phyloP scores from a whole-genome alignment of 1,140 invertebrate species.

The Heliothis virescens region DNA sequence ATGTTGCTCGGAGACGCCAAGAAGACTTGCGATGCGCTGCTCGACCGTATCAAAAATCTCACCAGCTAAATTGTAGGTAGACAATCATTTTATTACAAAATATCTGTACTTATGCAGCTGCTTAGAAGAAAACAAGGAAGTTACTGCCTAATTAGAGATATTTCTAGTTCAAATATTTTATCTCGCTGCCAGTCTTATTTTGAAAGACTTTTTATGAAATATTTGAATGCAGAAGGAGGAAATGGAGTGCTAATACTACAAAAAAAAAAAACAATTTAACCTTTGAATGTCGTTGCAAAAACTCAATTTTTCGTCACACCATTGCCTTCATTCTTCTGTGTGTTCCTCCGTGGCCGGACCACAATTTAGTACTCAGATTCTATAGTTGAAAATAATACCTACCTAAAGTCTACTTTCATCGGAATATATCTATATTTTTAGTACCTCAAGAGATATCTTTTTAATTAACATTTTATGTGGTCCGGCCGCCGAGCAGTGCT shows the following conservation, averaged over 20 bases:
- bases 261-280: background rate
- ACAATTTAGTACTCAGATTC: too few relatives aligned
- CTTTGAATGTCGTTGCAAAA: background rate
- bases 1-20: slow-evolving; percentile 98
- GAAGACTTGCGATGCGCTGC: slow-evolving; percentile 94
- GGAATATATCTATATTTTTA: too few relatives aligned
- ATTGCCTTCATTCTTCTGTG: background rate
- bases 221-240: background rate
- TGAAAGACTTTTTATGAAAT: background rate
- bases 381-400: too few relatives aligned
- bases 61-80: slow-evolving; percentile 57
- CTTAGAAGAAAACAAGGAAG: background rate
- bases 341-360: too few relatives aligned
- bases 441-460: too few relatives aligned
- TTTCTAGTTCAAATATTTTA: background rate
- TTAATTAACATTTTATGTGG: too few relatives aligned
- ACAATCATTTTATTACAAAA: background rate
- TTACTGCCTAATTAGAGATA: background rate
- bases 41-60: slow-evolving; percentile 89
- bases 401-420: too few relatives aligned
- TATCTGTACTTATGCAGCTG: slow-evolving; percentile 6
- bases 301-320: background rate
- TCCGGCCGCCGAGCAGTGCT: too few relatives aligned
- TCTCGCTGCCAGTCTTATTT: background rate
- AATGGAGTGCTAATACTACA: background rate